Base-by-base conservation (phyloP, 2,797 vertebrate species). In the Rhinophrynus dorsalis region DNA sequence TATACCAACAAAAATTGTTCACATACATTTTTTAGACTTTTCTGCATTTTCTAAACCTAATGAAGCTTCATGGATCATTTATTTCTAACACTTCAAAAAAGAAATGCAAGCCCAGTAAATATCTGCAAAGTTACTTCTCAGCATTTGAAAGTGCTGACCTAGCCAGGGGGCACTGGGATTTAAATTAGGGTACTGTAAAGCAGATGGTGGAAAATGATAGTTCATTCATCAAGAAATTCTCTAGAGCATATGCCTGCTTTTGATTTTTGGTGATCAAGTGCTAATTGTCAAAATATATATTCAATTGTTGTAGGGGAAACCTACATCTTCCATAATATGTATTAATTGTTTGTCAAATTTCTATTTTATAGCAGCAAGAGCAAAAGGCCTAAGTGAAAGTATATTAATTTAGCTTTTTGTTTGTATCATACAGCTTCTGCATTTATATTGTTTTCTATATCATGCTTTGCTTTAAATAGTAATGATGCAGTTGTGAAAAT, bases 71-170 rank as follows among this genome's bases (percentile, higher is more conserved):
- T 75, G 74, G 78, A 29, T 74, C 76, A 40, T 82, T 85, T 84
- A 79, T 81, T 83, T 65, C 52, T 73, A 62, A 75, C 76, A 80
- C 78, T 76, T 51, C 68, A 79, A 78, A 79, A 59, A 83, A 77
- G 71, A 79, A 80, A 78, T 79, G 61, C 78, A 2, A 0, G 54
- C 69, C 40, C 67, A 76, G 67, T 77, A 78, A 73, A 78, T 79
- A 62, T 30, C 63, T 55, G 70, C 75, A 81, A 87, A 83, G 80
- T 85, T 72, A 6, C 84, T 84, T 81, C 81, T 84, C 80, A 82
- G 81, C 78, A 74, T 66, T 63, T 52, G 35, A 83, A 89, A 86
- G 74, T 85, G 87, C 88, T 89, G 89, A 88, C 79, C 82, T 78
- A 82, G 89, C 84, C 20, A 61, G 78, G 70, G 82, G 79, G 71